Evolutionary conservation across 2,888 invertebrate genomes (phyloP), one percentile per base, ranked within the genome.

Genomic region (Hyposoter didymator): DNA sequence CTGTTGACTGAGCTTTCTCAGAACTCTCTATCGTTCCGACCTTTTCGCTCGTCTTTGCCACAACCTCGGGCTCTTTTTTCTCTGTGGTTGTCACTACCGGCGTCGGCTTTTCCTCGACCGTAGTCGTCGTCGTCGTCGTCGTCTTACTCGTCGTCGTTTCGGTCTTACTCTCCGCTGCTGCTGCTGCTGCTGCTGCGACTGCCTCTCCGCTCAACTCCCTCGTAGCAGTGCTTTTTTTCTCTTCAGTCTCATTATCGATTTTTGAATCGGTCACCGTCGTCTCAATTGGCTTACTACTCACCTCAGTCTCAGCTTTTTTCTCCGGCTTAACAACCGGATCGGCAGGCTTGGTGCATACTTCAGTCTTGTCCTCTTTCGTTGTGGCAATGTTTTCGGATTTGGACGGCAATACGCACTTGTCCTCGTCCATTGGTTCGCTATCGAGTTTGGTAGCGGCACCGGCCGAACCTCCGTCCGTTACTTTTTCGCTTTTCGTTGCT

Each of bases 341-440:
- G 67, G 81, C 78, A 28, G 84, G 28, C 73, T 90, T 90, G 59
- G 84, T 83, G 47, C 84, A 6, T 82, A 84, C 84, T 82, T 89
- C 90, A 87, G 90, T 88, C 87, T 92, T 90, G 47, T 87, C 88
- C 87, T 91, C 91, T 85, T 76, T 84, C 55, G 43, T 78, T 62
- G 82, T 79, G 45, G 84, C 70, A 72, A 55, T 82, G 66, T 79
- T 66, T 78, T 83, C 67, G 66, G 85, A 66, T 72, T 82, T 86
- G 70, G 87, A 84, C 78, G 87, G 52, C 72, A 49, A 22, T 32
- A 19, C 19, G 2, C 28, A 55, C 76, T 45, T 85, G 12, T 69
- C 86, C 52, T 88, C 87, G 32, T 82, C 85, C 82, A 79, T 86
- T 17, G 84, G 79, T 69, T 87, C 89, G 84, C 69, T 80, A 43